Conservation (phyloP, 2,888 invertebrate genomes). For the Phalangium opilio region DNA sequence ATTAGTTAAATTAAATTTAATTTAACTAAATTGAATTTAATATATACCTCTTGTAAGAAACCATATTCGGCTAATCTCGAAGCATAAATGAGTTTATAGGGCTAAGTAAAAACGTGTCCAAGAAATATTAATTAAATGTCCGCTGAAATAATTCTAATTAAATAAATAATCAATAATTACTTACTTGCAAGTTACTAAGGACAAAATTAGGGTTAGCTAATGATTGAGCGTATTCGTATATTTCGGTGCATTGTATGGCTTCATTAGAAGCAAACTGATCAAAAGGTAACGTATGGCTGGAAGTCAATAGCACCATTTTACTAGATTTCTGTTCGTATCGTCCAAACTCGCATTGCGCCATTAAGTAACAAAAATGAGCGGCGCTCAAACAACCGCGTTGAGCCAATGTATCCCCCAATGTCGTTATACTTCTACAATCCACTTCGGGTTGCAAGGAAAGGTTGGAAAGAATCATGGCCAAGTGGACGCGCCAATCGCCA, state of each 20-base stretch:
- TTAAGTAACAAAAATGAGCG: conserved; percentile 90
- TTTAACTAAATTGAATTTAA: background rate
- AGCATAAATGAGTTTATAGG: conserved; percentile 70
- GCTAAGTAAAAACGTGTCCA: conserved; percentile 42
- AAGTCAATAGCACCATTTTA: conserved; percentile 65
- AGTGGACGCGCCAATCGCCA: conserved; percentile 86
- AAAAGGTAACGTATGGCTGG: conserved; percentile 38
- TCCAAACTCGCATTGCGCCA: conserved; percentile 53
- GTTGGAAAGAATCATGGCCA: conserved; percentile 79
- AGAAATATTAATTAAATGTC: no score
- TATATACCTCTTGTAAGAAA: conserved; percentile 47
- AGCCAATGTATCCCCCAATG: conserved; percentile 42
- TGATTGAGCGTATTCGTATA: conserved; percentile 81
- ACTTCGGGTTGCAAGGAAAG: conserved; percentile 56
- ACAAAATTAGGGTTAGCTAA: conserved; percentile 36
- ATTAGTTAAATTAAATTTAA: conserved; percentile 4
- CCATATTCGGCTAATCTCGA: conserved; percentile 62
- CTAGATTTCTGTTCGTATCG: conserved; percentile 38
- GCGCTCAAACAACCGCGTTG: conserved; percentile 67
- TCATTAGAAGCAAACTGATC: conserved; percentile 55
- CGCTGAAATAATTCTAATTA: no score
- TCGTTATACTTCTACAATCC: conserved; percentile 51
- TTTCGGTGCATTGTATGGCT: conserved; percentile 84
- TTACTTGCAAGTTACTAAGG: background rate
- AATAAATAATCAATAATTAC: background rate